phyloP scores from a whole-genome alignment of 1,140 invertebrate species.

The Holcopasites calliopsidis region DNA sequence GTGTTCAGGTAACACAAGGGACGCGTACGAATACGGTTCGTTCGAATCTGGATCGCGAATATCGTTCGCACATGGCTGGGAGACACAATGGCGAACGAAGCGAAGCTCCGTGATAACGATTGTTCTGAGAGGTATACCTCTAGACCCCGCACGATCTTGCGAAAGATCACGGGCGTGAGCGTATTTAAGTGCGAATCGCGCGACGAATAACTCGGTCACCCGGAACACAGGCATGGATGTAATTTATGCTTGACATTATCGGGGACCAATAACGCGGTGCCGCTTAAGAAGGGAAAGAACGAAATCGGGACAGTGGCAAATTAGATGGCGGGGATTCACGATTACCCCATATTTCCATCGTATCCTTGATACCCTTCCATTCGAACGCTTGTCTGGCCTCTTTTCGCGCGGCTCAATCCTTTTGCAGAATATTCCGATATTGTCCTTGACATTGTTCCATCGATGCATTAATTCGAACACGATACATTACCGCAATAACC shows the following conservation, averaged over 20 bases:
- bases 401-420: slow-evolving; percentile 14
- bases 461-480: slow-evolving; percentile 35
- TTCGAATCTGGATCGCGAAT: slow-evolving; percentile 50
- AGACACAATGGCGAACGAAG: slow-evolving; percentile 37
- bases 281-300: neutral
- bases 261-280: neutral
- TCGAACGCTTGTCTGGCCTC: slow-evolving; percentile 29
- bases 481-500: slow-evolving; percentile 31
- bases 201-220: slow-evolving; percentile 68
- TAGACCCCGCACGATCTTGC: slow-evolving; percentile 45
- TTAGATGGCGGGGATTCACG: neutral
- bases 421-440: slow-evolving; percentile 21
- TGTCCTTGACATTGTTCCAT: slow-evolving; percentile 47
- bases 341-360: neutral
- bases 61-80: slow-evolving; percentile 46
- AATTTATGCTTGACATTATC: slow-evolving; percentile 21
- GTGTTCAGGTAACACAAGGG: neutral
- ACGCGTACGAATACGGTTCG: neutral
- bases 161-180: slow-evolving; percentile 44
- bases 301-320: accelerated
- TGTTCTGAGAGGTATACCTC: slow-evolving; percentile 18
- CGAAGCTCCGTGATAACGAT: slow-evolving; percentile 35
- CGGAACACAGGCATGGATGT: slow-evolving; percentile 56
- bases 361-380: slow-evolving; percentile 50
- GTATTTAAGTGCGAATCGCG: slow-evolving; percentile 20